Evolutionary conservation across 2,797 vertebrate species (phyloP), one percentile per base, ranked within the genome.

Genomic region (Pterois miles): DNA sequence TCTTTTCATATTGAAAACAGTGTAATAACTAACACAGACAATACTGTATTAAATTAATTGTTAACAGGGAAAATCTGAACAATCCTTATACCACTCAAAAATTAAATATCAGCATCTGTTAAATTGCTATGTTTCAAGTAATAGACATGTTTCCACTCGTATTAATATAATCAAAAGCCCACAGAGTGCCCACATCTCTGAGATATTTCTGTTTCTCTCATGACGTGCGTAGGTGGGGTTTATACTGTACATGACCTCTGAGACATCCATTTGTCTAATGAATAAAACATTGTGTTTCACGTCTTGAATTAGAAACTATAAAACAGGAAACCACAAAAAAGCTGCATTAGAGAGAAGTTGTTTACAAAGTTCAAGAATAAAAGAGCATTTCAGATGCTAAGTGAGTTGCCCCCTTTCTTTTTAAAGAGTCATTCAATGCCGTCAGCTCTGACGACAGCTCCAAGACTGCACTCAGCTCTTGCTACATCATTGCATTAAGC

Each of bases 181-280:
- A 68, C 65, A 8, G 9, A 62, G 29, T 40, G 59, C 76, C 63
- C 74, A 74, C 69, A 46, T 66, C n/a, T 72, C 38, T 13, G 11
- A 52, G 34, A 74, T 66, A 60, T 52, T 67, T 76, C 50, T 74
- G 16, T 74, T 68, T 77, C 63, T 58, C 58, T 72, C 58, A 18
- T 70, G 71, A 74, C 77, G 72, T 50, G 48, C 18, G 82, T 85
- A 64, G 80, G 85, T 54, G 63, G 76, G 65, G 66, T 80, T 78
- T 68, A 78, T 70, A 70, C 71, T 69, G 64, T 71, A 34, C 70
- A 29, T 69, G 60, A 86, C 85, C 86, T 84, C 69, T 40, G 36
- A 67, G 46, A 83, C 85, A 40, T 81, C 82, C 85, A 86, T 78
- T 78, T 71, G 59, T 60, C 72, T 75, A 33, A 88, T 79, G 74